A percentile compares a stretch with the other conserved stretches of the same genome.
Conservation (phyloP, 2,113 vertebrate genomes). For the Spheniscus mendiculus region DNA sequence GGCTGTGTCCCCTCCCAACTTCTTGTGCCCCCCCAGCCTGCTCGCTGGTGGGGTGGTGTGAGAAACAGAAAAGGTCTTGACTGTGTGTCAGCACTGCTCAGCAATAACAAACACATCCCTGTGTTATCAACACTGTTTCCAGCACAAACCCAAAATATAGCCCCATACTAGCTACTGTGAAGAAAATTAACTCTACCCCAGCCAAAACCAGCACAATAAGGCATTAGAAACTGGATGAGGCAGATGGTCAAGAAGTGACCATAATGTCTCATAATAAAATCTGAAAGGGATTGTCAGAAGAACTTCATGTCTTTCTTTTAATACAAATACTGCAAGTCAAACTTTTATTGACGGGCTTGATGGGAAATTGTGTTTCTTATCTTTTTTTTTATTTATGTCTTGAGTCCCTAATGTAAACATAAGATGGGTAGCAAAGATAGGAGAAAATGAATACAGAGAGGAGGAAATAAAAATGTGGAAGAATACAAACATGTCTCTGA, state of each 20-base stretch:
- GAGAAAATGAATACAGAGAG: not conserved
- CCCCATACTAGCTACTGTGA: too few species aligned
- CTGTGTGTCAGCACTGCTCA: too few species aligned
- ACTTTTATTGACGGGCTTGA: not conserved
- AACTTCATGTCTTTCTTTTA: not conserved
- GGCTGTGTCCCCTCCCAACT: too few species aligned
- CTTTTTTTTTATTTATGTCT: not conserved
- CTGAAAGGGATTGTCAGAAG: not conserved
- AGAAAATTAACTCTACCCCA: too few species aligned
- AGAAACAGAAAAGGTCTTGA: too few species aligned
- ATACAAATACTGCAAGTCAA: not conserved
- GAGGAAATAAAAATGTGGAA: not conserved
- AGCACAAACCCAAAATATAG: too few species aligned
- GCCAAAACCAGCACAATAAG: too few species aligned
- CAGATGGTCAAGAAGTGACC: not conserved
- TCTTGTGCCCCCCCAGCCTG: too few species aligned
- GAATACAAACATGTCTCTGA: not conserved
- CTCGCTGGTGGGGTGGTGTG: too few species aligned
- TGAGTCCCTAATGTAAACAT: not conserved
- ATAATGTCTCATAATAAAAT: not conserved
- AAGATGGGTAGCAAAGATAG: not conserved
- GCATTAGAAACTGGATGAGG: not conserved
- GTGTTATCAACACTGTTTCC: too few species aligned
- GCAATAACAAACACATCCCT: too few species aligned
- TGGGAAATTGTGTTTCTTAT: not conserved